phyloP scores from a whole-genome alignment of 2,888 invertebrate species.

The Cryptocephalus moraei region DNA sequence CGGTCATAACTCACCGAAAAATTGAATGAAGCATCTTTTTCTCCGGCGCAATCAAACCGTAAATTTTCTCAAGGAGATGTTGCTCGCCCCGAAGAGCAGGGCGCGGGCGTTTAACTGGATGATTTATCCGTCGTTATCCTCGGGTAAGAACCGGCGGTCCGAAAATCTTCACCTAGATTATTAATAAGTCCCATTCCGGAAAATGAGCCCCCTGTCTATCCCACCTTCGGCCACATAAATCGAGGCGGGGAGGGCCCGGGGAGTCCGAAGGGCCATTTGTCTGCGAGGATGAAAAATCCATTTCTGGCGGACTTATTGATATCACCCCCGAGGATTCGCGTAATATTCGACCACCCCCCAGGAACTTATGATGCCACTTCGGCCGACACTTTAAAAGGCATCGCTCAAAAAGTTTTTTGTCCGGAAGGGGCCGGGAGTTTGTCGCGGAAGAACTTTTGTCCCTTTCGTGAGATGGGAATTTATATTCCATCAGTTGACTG shows the following conservation, averaged over 20 bases:
- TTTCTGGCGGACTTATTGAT: slow-evolving; percentile 43
- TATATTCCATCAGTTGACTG: no score
- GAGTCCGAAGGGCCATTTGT: slow-evolving; percentile 37
- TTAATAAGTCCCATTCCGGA: not conserved
- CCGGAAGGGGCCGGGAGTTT: no score
- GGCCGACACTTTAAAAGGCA: slow-evolving; percentile 34
- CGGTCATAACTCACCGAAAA: slow-evolving; percentile 6
- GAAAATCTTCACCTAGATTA: not conserved
- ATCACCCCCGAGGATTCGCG: slow-evolving; percentile 33
- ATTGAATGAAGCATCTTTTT: slow-evolving; percentile 3
- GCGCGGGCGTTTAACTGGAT: no score
- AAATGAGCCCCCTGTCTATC: not conserved
- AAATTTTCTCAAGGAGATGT: no score
- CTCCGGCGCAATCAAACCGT: no score
- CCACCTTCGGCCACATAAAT: slow-evolving; percentile 12
- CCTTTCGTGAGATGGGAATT: no score
- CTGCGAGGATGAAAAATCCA: slow-evolving; percentile 41
- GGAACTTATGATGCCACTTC: slow-evolving; percentile 32
- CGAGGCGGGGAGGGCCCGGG: slow-evolving; percentile 25
- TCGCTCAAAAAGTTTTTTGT: slow-evolving; percentile 29
- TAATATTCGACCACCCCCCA: slow-evolving; percentile 29
- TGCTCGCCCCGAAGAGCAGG: no score
- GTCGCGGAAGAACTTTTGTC: no score
- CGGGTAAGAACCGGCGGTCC: no score
- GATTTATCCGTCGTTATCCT: no score